Evolutionary conservation across 2,888 invertebrate genomes (phyloP).

Genomic region (Teleogryllus oceanicus): DNA sequence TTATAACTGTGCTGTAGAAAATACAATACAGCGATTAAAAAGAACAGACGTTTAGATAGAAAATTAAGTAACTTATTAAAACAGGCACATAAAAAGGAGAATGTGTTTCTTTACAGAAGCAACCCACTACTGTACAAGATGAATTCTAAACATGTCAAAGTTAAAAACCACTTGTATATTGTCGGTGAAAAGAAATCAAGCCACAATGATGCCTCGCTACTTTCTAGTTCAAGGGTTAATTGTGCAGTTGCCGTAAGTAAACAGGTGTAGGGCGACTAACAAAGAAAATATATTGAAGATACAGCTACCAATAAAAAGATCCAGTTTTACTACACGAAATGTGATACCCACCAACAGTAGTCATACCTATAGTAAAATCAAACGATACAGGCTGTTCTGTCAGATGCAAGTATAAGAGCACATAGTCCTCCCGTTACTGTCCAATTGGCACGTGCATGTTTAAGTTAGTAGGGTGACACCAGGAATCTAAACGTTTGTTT

Average conservation of each 20-base stretch:
- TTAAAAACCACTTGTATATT: slow-evolving; percentile 3
- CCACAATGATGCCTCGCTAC: slow-evolving; percentile 18
- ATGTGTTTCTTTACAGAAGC: slow-evolving; percentile 4
- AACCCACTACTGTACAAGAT: slow-evolving; percentile 18
- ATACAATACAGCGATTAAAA: slow-evolving; percentile 18
- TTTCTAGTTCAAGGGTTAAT: slow-evolving; percentile 18
- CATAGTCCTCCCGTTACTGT: neutral
- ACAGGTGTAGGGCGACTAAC: slow-evolving; percentile 10
- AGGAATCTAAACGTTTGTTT: neutral
- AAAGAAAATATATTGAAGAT: slow-evolving; percentile 18
- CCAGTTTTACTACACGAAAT: slow-evolving; percentile 3
- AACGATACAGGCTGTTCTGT: neutral
- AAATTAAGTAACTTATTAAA: slow-evolving; percentile 18
- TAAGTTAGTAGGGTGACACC: neutral
- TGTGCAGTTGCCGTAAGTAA: slow-evolving; percentile 12
- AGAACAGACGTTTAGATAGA: slow-evolving; percentile 1
- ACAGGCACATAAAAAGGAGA: slow-evolving; percentile 11
- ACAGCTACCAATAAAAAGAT: slow-evolving; percentile 7
- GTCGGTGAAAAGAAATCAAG: slow-evolving; percentile 12
- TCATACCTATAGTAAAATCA: neutral
- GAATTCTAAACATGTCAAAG: slow-evolving; percentile 18
- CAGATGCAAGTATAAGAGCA: neutral
- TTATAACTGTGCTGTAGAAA: neutral
- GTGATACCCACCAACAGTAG: slow-evolving; percentile 8
- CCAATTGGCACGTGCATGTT: neutral